Percentiles rank a stretch among this genome's conserved stretches.
Evolutionary conservation across 2,888 invertebrate genomes (phyloP).

Genomic region (Cerceris ruficornis): DNA sequence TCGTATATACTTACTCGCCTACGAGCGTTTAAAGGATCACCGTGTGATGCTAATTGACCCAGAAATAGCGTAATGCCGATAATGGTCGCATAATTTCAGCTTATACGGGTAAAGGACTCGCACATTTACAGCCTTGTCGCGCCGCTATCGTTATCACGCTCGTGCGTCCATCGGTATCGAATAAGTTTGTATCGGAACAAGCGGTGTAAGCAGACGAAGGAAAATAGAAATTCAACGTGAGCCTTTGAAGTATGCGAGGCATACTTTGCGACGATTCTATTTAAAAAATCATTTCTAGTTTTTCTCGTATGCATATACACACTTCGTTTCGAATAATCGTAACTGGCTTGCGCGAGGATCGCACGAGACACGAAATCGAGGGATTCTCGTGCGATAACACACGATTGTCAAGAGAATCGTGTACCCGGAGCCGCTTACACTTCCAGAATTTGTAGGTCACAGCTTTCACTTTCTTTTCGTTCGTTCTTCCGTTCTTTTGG

Average conservation of each 20-base stretch:
- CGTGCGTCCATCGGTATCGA: slow-evolving; percentile 27
- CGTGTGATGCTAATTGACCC: slow-evolving; percentile 64
- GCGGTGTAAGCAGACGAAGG: slow-evolving; percentile 8
- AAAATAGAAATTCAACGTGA: slow-evolving; percentile 14
- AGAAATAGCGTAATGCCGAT: slow-evolving; percentile 71
- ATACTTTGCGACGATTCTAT: neutral
- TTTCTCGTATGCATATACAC: neutral
- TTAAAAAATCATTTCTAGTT: neutral
- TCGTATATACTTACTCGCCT: slow-evolving; percentile 23
- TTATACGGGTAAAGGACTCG: slow-evolving; percentile 69
- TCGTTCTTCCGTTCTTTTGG: slow-evolving; percentile 71
- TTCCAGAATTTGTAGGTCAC: slow-evolving; percentile 79
- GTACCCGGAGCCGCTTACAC: slow-evolving; percentile 67
- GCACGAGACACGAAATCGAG: neutral
- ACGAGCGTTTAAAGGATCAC: slow-evolving; percentile 59
- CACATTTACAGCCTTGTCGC: slow-evolving; percentile 52
- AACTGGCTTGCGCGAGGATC: no score
- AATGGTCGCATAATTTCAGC: slow-evolving; percentile 69
- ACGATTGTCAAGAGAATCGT: slow-evolving; percentile 50
- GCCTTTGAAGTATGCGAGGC: neutral
- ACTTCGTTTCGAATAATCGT: no score
- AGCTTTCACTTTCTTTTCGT: slow-evolving; percentile 80
- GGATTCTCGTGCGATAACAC: slow-evolving; percentile 44
- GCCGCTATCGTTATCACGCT: slow-evolving; percentile 23
- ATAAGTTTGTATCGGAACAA: slow-evolving; percentile 37